Percentiles rank a stretch among this genome's conserved stretches.
phyloP scores from a whole-genome alignment of 2,113 vertebrate species.

The Rattus rattus region DNA sequence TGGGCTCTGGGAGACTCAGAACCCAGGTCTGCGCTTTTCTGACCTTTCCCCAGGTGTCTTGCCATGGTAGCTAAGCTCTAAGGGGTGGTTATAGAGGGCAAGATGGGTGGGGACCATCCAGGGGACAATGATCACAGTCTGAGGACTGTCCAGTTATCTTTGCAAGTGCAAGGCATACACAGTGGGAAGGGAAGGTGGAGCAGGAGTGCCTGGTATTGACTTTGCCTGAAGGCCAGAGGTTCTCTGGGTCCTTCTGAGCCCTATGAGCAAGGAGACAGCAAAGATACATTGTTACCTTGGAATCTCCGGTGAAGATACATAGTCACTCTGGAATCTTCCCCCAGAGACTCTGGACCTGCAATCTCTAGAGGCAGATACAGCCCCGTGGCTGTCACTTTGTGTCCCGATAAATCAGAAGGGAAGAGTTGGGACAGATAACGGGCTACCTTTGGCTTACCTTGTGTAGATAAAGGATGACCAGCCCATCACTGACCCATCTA shows the following conservation, averaged over 20 bases:
- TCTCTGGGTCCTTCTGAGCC: not conserved
- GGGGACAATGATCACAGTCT: not conserved
- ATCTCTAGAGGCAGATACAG: not conserved
- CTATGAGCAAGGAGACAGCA: accelerated
- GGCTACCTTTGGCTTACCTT: conserved; percentile 32
- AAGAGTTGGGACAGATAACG: conserved; percentile 6
- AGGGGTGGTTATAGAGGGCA: not conserved
- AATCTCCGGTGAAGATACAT: not conserved
- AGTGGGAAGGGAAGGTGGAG: not conserved
- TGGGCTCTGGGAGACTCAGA: not conserved
- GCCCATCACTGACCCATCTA: not conserved
- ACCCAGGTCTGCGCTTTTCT: not conserved
- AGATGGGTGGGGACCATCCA: accelerated
- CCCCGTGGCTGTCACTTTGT: not conserved
- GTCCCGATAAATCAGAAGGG: not conserved
- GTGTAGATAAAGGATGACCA: not conserved
- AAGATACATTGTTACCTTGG: not conserved
- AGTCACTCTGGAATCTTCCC: not conserved
- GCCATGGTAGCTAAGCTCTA: not conserved
- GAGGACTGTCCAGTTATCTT: too few relatives aligned
- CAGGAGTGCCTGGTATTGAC: not conserved
- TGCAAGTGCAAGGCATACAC: not conserved
- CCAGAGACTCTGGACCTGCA: not conserved
- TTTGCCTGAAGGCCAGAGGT: not conserved
- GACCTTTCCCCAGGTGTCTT: not conserved